These are phyloP conservation scores for Ceratosolen fusciceps DNA, from an alignment of 1,140 invertebrate genomes.

Conservation along the genomic window DNA sequence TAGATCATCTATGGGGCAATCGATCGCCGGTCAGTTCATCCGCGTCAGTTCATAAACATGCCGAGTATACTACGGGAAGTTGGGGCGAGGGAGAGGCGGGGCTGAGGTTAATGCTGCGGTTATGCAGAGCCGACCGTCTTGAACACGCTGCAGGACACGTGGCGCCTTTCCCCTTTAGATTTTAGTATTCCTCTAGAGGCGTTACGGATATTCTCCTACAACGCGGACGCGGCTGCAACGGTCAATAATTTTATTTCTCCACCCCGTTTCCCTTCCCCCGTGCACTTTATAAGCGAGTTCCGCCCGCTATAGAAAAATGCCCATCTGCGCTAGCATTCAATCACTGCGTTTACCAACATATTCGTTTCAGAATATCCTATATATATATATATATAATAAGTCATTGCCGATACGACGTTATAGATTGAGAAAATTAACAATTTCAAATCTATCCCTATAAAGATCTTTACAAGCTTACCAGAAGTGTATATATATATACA, in stretches of 20 bases:
- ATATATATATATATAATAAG: no score
- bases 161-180: conserved; percentile 18
- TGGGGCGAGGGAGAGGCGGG: neutral
- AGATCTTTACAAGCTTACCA: no score
- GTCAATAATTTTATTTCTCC: neutral
- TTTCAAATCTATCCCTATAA: no score
- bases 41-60: conserved; percentile 37
- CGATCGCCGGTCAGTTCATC: conserved; percentile 8
- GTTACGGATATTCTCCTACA: neutral
- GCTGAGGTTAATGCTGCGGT: conserved; percentile 22
- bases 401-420: no score
- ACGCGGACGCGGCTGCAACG: neutral
- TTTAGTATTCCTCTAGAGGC: neutral
- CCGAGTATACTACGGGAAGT: no score
- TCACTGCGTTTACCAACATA: no score
- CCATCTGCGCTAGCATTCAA: no score
- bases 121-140: neutral
- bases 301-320: no score
- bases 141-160: neutral
- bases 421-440: no score
- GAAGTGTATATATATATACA: no score
- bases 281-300: neutral
- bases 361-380: no score
- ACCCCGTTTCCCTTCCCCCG: neutral
- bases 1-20: neutral